A percentile compares a stretch with the other conserved stretches of the same genome.
phyloP scores from a whole-genome alignment of 2,797 vertebrate species.

The Yasuhikotakia modesta region DNA sequence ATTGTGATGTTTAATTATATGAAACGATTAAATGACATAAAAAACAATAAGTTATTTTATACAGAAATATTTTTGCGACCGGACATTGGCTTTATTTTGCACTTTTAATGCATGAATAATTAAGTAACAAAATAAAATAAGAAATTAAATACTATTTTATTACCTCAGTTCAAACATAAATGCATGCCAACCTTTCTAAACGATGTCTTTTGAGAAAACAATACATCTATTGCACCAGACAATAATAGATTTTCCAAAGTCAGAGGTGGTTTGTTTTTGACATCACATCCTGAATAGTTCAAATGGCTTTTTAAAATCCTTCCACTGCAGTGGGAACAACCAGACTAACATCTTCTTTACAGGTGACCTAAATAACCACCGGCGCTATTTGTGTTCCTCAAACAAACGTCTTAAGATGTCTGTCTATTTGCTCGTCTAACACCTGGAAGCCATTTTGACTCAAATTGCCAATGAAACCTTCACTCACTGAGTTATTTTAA shows the following conservation, averaged over 20 bases:
- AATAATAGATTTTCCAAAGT: no score
- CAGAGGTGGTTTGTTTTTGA: neutral
- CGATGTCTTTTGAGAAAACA: no score
- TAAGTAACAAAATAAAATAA: no score
- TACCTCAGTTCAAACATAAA: no score
- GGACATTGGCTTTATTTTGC: neutral
- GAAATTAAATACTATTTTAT: no score
- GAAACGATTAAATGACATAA: no score
- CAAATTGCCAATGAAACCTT: constrained; percentile 2
- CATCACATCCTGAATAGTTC: neutral
- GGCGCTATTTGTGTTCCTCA: neutral
- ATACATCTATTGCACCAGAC: no score
- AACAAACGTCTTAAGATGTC: neutral
- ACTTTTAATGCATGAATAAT: neutral
- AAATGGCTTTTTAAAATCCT: neutral
- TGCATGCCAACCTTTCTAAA: no score
- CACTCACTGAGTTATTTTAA: neutral
- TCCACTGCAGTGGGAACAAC: neutral
- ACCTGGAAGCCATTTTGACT: neutral
- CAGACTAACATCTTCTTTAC: neutral
- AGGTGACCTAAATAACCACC: no score
- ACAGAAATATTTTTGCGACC: neutral
- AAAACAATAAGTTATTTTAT: neutral
- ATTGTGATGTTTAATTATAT: no score
- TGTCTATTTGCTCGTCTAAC: neutral